phyloP scores from a whole-genome alignment of 1,140 invertebrate genomes.

The Listronotus oregonensis region DNA sequence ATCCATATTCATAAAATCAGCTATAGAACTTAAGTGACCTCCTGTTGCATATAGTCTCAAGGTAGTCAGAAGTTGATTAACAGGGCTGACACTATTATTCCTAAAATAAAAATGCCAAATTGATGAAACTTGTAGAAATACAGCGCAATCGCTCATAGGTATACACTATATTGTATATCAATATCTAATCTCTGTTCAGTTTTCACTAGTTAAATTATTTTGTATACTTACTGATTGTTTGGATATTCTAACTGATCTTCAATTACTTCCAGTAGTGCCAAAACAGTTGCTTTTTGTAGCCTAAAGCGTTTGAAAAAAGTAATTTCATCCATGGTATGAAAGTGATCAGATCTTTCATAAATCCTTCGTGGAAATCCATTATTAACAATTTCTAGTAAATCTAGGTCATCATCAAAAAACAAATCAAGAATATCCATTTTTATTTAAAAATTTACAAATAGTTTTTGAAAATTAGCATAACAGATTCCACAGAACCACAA shows the following conservation, averaged over 20 bases:
- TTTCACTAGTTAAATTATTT: too few relatives aligned
- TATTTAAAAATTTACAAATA: too few relatives aligned
- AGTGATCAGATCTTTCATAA: constrained; percentile 10
- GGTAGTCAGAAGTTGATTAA: constrained; percentile 30
- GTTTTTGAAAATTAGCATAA: too few relatives aligned
- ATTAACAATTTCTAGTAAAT: constrained; percentile 24
- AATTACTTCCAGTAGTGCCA: constrained; percentile 10
- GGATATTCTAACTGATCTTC: constrained; percentile 19
- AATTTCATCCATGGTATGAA: constrained; percentile 19
- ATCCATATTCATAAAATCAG: constrained; percentile 33
- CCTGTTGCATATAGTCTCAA: constrained; percentile 30
- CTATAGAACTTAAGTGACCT: constrained; percentile 11
- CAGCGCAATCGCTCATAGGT: too few relatives aligned
- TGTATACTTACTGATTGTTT: constrained; percentile 5
- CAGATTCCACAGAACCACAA: too few relatives aligned
- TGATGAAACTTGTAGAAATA: too few relatives aligned
- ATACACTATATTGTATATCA: too few relatives aligned
- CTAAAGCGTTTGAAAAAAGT: constrained; percentile 26
- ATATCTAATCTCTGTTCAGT: too few relatives aligned
- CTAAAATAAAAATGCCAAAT: constrained; percentile 19
- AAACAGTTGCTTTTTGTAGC: constrained; percentile 12
- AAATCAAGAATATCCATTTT: too few relatives aligned
- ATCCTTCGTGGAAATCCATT: constrained; percentile 22
- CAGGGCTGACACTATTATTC: constrained; percentile 28
- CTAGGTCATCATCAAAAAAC: constrained; percentile 10